Conservation (phyloP, 2,888 invertebrate species). For the Nymphalis polychloros region DNA sequence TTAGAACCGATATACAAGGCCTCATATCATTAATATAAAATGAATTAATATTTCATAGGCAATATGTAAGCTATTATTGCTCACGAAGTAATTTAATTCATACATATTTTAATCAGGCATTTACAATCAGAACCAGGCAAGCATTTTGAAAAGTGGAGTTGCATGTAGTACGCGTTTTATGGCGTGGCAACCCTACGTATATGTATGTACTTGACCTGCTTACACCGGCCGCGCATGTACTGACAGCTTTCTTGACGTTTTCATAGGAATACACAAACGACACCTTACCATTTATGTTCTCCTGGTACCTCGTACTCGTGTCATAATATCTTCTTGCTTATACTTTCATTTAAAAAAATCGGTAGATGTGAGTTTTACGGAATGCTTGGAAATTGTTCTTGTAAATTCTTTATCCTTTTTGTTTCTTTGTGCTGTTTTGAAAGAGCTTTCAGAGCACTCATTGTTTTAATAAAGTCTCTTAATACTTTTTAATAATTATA, state of each 20-base stretch:
- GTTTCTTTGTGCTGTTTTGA: no score
- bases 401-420: no score
- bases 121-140: slow-evolving; percentile 17
- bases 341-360: neutral
- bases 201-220: slow-evolving; percentile 37
- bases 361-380: neutral
- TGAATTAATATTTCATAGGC: neutral
- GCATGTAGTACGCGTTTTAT: slow-evolving; percentile 21
- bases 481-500: no score
- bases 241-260: slow-evolving; percentile 38
- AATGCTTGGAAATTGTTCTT: neutral
- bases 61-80: neutral
- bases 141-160: slow-evolving; percentile 23
- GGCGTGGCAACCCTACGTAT: slow-evolving; percentile 32
- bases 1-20: neutral
- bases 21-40: neutral
- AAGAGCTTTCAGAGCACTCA: no score
- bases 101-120: neutral
- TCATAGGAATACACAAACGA: slow-evolving; percentile 29
- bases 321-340: slow-evolving; percentile 3
- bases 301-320: slow-evolving; percentile 30
- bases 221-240: slow-evolving; percentile 30
- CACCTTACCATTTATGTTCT: slow-evolving; percentile 29
- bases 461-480: no score
- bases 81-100: slow-evolving; percentile 2